Base-by-base conservation (phyloP, 2,888 invertebrate species). In the Mimachlamys varia region DNA sequence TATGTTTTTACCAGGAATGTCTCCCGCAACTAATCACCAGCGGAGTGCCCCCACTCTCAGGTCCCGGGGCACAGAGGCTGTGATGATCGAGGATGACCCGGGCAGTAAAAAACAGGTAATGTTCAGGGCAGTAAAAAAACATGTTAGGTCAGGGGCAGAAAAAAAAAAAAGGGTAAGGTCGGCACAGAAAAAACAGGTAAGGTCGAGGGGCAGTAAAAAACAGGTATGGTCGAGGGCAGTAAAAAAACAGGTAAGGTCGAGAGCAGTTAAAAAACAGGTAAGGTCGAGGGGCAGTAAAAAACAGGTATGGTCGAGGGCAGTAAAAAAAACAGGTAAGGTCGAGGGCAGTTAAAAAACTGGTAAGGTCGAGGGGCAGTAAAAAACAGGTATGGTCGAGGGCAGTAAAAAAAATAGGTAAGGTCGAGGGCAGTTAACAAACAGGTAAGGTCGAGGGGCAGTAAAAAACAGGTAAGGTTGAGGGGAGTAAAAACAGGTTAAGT, bases 51-150 rank as follows among this genome's bases (percentile, higher is more conserved):
- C 95, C 0, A 94, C 94, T 10, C 91, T 95, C 13, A 93, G 93
- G 76, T 90, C 93, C 50, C 88, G 90, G 53, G 89, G 91, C 27
- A 93, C 91, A 1, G 94, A 95, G 87, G 97, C 97, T 88, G 97
- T 97, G 91, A 95, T 97, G 88, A 97, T 97, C 88, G 97, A 97
- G 95, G 97, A 97, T 94, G 97, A 95, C 89, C 90, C 92, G n/a
- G 27, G 76, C 76, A 27, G 27, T 76, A 76, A 76, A 76, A 76
- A 76, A 15, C 76, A 76, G 76, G 76, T 76, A 76, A 76, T 0
- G 58, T 22, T 58, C 4, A n/a, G n/a, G n/a, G n/a, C n/a, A n/a
- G n/a, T n/a, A n/a, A n/a, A n/a, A n/a, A n/a, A n/a, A n/a, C n/a
- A n/a, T n/a, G n/a, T n/a, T n/a, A n/a, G n/a, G n/a, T n/a, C n/a